These are phyloP conservation scores for Dasypolia templi DNA, from an alignment of 2,888 invertebrate genomes.

Conservation along the genomic window DNA sequence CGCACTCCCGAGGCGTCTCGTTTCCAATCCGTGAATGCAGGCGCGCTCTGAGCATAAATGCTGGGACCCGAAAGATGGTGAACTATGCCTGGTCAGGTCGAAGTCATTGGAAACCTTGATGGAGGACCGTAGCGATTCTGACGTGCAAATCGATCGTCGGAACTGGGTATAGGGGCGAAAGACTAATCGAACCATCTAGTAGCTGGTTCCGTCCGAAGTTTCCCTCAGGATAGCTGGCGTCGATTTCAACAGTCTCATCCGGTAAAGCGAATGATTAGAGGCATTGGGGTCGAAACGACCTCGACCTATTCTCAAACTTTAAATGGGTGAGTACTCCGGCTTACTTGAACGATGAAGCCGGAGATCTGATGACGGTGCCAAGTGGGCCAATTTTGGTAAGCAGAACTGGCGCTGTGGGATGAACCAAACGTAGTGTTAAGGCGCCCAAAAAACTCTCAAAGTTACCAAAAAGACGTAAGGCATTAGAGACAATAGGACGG, in stretches of 20 bases:
- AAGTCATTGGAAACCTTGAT: slow-evolving; percentile 93
- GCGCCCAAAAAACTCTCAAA: slow-evolving; percentile 91
- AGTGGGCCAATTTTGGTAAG: slow-evolving; percentile 94
- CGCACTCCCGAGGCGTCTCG: slow-evolving; percentile 91
- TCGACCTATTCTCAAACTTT: slow-evolving; percentile 95
- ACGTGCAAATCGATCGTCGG: slow-evolving; percentile 95
- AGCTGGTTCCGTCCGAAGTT: slow-evolving; percentile 94
- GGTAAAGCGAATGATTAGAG: slow-evolving; percentile 95
- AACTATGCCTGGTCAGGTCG: slow-evolving; percentile 93
- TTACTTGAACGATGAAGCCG: slow-evolving; percentile 90
- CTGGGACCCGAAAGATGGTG: slow-evolving; percentile 94
- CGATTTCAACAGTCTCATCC: slow-evolving; percentile 89
- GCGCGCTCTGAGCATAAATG: slow-evolving; percentile 92
- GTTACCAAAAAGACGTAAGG: slow-evolving; percentile 86
- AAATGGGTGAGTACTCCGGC: slow-evolving; percentile 93
- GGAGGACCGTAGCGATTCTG: slow-evolving; percentile 94
- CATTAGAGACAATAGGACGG: slow-evolving; percentile 43
- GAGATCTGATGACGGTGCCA: slow-evolving; percentile 90
- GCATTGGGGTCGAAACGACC: slow-evolving; percentile 92
- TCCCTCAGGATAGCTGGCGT: slow-evolving; percentile 93
- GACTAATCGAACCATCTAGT: slow-evolving; percentile 94
- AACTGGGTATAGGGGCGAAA: slow-evolving; percentile 94
- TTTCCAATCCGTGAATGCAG: slow-evolving; percentile 82
- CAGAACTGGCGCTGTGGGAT: slow-evolving; percentile 95
- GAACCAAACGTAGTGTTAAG: slow-evolving; percentile 93